Percentiles rank a stretch among this genome's conserved stretches.
These are phyloP conservation scores for Agriopis aurantiaria DNA, from an alignment of 2,888 invertebrate species.

Conservation along the genomic window DNA sequence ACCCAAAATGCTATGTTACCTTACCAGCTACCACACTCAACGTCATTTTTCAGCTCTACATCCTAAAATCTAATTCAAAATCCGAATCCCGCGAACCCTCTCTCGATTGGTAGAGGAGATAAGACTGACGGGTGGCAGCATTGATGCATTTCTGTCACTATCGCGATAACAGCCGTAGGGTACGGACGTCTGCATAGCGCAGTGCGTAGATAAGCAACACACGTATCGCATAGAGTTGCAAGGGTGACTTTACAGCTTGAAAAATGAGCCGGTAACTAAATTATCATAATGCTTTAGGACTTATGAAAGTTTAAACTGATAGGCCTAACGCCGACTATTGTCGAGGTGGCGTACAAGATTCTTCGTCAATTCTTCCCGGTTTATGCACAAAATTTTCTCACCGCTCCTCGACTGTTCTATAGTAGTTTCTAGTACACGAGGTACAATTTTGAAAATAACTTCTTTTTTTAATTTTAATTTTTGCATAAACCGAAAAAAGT, in stretches of 20 bases:
- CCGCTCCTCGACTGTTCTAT: too few relatives aligned
- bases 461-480: too few relatives aligned
- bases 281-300: slow-evolving; percentile 62
- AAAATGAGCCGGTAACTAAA: slow-evolving; percentile 58
- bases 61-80: slow-evolving; percentile 51
- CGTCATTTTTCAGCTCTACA: background rate
- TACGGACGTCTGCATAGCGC: slow-evolving; percentile 71
- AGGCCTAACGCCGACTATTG: background rate
- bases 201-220: slow-evolving; percentile 72
- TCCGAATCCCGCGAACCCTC: slow-evolving; percentile 61
- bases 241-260: slow-evolving; percentile 70
- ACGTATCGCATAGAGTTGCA: slow-evolving; percentile 65
- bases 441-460: too few relatives aligned
- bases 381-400: too few relatives aligned
- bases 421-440: too few relatives aligned
- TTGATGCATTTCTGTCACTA: slow-evolving; percentile 81
- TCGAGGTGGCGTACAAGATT: too few relatives aligned
- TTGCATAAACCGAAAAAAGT: too few relatives aligned
- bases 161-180: slow-evolving; percentile 76
- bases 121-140: slow-evolving; percentile 66
- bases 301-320: slow-evolving; percentile 31
- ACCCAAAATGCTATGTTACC: too few relatives aligned
- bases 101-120: slow-evolving; percentile 75
- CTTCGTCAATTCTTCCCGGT: too few relatives aligned
- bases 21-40: too few relatives aligned